phyloP scores from a whole-genome alignment of 1,140 invertebrate species.

The Plutomurus gul region DNA sequence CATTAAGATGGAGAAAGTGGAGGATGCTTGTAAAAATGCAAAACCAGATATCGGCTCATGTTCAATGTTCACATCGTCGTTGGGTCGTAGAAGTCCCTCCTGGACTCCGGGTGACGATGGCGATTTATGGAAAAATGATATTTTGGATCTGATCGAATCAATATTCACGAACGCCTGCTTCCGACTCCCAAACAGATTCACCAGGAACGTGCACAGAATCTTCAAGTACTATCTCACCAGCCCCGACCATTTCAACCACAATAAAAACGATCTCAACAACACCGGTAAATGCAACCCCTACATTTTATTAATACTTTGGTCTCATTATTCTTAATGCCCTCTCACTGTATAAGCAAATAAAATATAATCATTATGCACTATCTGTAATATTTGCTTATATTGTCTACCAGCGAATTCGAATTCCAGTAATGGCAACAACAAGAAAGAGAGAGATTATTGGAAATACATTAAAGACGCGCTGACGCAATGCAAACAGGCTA shows the following conservation, averaged over 20 bases:
- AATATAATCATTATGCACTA: too few relatives aligned
- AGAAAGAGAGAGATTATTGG: neutral
- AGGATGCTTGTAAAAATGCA: neutral
- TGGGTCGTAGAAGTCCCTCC: neutral
- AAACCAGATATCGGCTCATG: neutral
- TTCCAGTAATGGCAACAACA: too few relatives aligned
- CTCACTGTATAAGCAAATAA: too few relatives aligned
- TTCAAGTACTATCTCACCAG: neutral
- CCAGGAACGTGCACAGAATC: neutral
- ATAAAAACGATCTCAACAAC: too few relatives aligned
- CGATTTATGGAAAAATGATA: neutral
- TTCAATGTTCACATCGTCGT: neutral
- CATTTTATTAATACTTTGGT: too few relatives aligned
- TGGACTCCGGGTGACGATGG: neutral
- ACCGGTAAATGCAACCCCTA: neutral
- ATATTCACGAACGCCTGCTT: neutral
- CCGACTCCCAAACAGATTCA: neutral
- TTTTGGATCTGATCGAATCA: neutral
- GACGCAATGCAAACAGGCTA: neutral
- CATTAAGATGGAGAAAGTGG: neutral
- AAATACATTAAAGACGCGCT: neutral
- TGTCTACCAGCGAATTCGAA: neutral
- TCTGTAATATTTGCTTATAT: too few relatives aligned
- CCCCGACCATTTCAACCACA: neutral
- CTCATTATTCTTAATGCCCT: too few relatives aligned